Evolutionary conservation across 2,888 invertebrate genomes (phyloP).

Genomic region (Aleiodes leptofemur): DNA sequence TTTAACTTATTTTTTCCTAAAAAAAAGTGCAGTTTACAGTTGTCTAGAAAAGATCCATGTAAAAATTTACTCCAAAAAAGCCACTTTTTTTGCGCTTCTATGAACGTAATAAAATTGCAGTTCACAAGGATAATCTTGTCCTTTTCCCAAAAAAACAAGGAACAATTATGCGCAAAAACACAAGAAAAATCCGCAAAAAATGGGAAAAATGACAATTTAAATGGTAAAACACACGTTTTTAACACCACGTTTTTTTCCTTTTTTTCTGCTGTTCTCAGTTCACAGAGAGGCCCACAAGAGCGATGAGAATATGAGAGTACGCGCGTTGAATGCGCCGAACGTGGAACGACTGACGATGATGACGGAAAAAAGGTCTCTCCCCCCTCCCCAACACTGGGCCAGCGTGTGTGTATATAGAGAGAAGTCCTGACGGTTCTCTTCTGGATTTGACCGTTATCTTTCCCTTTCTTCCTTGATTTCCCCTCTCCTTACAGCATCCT

Average conservation of each 20-base stretch:
- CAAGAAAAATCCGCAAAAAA: not conserved
- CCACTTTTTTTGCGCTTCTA: not conserved
- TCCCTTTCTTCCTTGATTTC: constrained; percentile 44
- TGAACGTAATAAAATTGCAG: no score
- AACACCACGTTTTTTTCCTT: constrained; percentile 3
- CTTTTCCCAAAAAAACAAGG: no score
- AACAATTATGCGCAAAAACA: not conserved
- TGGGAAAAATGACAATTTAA: constrained; percentile 4
- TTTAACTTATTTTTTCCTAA: not conserved
- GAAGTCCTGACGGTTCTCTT: constrained; percentile 40
- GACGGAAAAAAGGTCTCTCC: not conserved
- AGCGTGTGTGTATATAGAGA: not conserved
- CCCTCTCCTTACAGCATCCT: constrained; percentile 15
- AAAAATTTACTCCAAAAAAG: constrained; percentile 8
- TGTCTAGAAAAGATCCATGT: not conserved
- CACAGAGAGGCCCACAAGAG: not conserved
- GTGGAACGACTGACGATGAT: constrained; percentile 37
- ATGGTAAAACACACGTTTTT: constrained; percentile 2
- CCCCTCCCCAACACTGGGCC: not conserved
- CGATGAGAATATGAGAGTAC: not conserved
- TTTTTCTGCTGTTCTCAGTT: no score
- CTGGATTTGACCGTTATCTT: constrained; percentile 47
- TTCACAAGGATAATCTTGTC: no score
- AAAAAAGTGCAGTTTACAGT: not conserved
- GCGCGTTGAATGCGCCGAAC: constrained; percentile 37